A percentile compares a stretch with the other conserved stretches of the same genome.
Conservation (phyloP, 1,140 invertebrate genomes). For the Listronotus oregonensis region DNA sequence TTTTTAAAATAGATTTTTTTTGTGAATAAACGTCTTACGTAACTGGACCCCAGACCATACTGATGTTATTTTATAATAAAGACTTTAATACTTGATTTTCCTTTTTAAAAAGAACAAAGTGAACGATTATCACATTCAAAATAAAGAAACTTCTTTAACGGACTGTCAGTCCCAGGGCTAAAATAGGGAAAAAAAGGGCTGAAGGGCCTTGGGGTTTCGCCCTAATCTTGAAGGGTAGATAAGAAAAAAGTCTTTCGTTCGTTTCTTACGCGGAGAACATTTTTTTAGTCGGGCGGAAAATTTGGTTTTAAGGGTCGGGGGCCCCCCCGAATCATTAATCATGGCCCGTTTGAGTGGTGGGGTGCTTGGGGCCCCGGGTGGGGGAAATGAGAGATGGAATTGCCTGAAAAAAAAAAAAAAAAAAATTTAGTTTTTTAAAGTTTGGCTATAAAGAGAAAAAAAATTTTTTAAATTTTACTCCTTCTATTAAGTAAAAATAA, state of each 20-base stretch:
- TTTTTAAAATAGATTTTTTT: too few relatives aligned
- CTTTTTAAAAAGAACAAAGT: background rate
- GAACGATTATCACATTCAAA: constrained; percentile 34
- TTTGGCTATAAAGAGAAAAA: too few relatives aligned
- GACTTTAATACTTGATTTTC: too few relatives aligned
- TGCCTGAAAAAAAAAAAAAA: constrained; percentile 8
- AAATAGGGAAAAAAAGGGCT: constrained; percentile 31
- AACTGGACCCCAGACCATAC: too few relatives aligned
- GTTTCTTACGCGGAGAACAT: constrained; percentile 61
- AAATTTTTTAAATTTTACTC: too few relatives aligned
- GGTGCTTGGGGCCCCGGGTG: constrained; percentile 51
- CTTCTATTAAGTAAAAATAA: too few relatives aligned
- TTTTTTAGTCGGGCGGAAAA: constrained; percentile 63
- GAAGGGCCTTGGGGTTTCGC: constrained; percentile 17
- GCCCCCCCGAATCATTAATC: constrained; percentile 63
- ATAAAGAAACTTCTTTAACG: constrained; percentile 41
- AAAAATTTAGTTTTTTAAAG: constrained; percentile 1
- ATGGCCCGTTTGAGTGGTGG: constrained; percentile 67
- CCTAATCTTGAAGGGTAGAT: constrained; percentile 56
- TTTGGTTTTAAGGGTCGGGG: constrained; percentile 65
- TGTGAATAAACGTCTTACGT: too few relatives aligned
- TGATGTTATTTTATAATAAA: background rate
- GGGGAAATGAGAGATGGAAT: constrained; percentile 30
- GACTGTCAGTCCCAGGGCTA: constrained; percentile 35
- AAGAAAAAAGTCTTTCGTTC: constrained; percentile 55